Evolutionary conservation across 2,888 invertebrate genomes (phyloP), one percentile per base, ranked within the genome.

Genomic region (Pristionchus arcanus): DNA sequence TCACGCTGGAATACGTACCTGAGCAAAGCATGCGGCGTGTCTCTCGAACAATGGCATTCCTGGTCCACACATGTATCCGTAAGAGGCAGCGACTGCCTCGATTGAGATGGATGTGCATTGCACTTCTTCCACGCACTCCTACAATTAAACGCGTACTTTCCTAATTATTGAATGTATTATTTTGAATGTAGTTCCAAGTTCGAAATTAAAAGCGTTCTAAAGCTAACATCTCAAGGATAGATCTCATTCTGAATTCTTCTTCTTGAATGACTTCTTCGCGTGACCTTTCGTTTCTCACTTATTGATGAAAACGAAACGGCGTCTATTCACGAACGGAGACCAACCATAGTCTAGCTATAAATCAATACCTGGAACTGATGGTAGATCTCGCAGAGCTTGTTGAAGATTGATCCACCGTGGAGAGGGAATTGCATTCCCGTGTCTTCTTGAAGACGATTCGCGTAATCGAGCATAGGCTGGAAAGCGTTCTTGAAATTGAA

Each of bases 1-100:
- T 31, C 21, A n/a, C n/a, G 16, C 59, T 13, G 53, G 2, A n/a
- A 5, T 55, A 15, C 9, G 21, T 31, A 94, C 94, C 91, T 94
- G 91, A 11, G 95, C 95, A 90, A 95, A 95, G 87, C 95, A 95
- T 13, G 92, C 91, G 7, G 95, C 95, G 90, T 95, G 94, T 86
- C 93, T 90, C 88, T 94, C 93, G 90, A 95, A 95, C 25, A 93
- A 89, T 13, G 91, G 91, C 90, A 94, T 92, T 3, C 95, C 95
- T 1, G 91, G 90, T 42, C 95, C 94, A 89, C 95, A 95, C 94
- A 94, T 94, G 90, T 92, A 94, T 25, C 94, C 94, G 89, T 95
- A 95, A 63, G 92, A 92, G 21, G 95, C 95, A 42, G 94, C 94
- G 0, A 95, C 94, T 11, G 95, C 95, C 31, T 93, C 92, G 19